Base-by-base conservation (phyloP, 2,888 invertebrate genomes). In the Tenthredo livida region DNA sequence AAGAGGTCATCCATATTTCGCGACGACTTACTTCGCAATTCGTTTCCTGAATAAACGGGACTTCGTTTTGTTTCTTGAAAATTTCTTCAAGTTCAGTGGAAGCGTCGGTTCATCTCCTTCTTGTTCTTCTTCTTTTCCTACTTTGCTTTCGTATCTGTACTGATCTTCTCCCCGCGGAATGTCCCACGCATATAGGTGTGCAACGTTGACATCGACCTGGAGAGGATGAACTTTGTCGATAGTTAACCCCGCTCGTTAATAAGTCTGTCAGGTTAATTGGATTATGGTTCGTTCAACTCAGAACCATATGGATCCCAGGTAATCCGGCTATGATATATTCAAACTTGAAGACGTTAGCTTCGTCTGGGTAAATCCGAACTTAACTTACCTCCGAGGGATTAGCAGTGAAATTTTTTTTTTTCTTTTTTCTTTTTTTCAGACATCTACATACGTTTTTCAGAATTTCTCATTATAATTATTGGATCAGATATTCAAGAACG, bases 201-300 rank as follows among this genome's bases (percentile, higher is more conserved):
- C n/a, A 37, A 10, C 72, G 40, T 40, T 72, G 72, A 72, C 72
- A 72, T 21, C 72, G 43, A 21, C 72, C 9, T 0, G 40, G n/a
- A 73, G 43, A 73, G 43, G 73, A 73, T 43, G 43, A 25, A 73
- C 1, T 25, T 73, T 43, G 73, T 43, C 73, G 73, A 73, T 73
- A 25, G 73, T 73, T 73, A 73, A 73, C 73, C 73, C 73, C 43
- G 15, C 73, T 4, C 21, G 21, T 43, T 43, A 43, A 73, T 43
- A 73, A 73, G 17, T 73, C 73, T 10, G 43, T 43, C 40, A 43
- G 73, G 73, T 73, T 73, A 73, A 73, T 73, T 73, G 73, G 73
- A 40, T 73, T 73, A 73, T 73, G 12, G 73, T 73, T 73, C 73
- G 43, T 73, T 73, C 73, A 73, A 73, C 73, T 73, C 73, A 2